These are phyloP conservation scores for Prietella phreatophila DNA, from an alignment of 2,113 vertebrate species.

Conservation along the genomic window DNA sequence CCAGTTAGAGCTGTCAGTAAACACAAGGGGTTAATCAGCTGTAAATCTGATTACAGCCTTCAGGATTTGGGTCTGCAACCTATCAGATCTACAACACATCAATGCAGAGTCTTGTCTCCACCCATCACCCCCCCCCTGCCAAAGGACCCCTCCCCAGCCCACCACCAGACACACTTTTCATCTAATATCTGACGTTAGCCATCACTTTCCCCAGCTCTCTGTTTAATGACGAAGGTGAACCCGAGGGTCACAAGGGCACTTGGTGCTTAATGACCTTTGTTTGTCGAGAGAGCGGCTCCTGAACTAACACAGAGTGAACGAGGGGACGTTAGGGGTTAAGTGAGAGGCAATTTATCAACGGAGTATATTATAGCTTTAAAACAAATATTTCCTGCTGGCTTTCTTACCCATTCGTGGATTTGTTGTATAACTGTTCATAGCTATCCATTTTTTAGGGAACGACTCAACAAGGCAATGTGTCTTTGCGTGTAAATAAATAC, in stretches of 20 bases:
- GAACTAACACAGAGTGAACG: background rate
- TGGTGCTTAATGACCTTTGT: conserved; percentile 38
- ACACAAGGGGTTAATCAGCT: conserved; percentile 15
- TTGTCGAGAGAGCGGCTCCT: conserved; percentile 16
- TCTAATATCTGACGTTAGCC: no score
- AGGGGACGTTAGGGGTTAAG: background rate
- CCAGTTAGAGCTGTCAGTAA: conserved; percentile 16
- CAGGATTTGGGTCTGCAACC: background rate
- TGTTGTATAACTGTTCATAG: background rate
- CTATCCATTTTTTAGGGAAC: background rate
- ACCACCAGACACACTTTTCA: background rate
- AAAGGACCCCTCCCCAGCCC: no score
- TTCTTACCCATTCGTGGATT: background rate
- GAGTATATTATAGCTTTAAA: background rate
- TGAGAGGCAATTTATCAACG: background rate
- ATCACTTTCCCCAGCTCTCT: background rate
- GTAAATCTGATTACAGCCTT: conserved; percentile 13
- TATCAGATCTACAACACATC: background rate
- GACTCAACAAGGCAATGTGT: background rate
- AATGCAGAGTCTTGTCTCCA: background rate
- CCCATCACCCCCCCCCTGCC: background rate
- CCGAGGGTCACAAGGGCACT: background rate
- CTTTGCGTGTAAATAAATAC: background rate
- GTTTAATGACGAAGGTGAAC: conserved; percentile 26
- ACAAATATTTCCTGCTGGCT: background rate